These are phyloP conservation scores for Hypselothyrea guttata DNA, from an alignment of 2,888 invertebrate species.

Conservation along the genomic window DNA sequence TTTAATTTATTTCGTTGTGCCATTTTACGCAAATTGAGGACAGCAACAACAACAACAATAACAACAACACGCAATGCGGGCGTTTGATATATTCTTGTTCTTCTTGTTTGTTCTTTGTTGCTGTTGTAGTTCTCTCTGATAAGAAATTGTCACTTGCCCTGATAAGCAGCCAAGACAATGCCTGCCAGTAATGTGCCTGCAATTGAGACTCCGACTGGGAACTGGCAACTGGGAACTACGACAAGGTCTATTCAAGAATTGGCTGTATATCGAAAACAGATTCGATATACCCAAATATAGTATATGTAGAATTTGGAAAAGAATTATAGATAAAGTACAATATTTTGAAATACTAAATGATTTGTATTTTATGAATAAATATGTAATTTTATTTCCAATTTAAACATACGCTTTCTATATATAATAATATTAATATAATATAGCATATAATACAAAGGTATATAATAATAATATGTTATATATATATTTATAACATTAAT, in stretches of 20 bases:
- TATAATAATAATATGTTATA: too few relatives aligned
- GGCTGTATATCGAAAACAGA: too few relatives aligned
- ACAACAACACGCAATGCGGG: conserved; percentile 54
- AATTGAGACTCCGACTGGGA: neutral
- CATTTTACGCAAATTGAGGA: conserved; percentile 75
- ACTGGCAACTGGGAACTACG: conserved; percentile 3
- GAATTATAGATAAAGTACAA: too few relatives aligned
- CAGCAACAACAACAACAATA: conserved; percentile 39
- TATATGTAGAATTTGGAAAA: too few relatives aligned
- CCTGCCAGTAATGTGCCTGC: neutral
- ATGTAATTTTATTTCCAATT: neutral
- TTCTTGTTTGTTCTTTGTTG: conserved; percentile 14
- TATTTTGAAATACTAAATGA: too few relatives aligned
- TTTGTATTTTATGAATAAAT: too few relatives aligned
- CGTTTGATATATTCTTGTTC: conserved; percentile 18
- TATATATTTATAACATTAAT: too few relatives aligned
- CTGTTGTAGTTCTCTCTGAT: conserved; percentile 50
- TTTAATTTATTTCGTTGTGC: conserved; percentile 75
- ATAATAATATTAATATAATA: too few relatives aligned
- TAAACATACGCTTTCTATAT: too few relatives aligned
- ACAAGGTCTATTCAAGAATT: too few relatives aligned
- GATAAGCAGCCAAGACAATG: conserved; percentile 21
- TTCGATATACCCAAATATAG: too few relatives aligned
- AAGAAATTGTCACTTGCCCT: conserved; percentile 63
- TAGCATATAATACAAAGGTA: too few relatives aligned